These are phyloP conservation scores for Gavia stellata DNA, from an alignment of 2,113 vertebrate genomes.

Conservation along the genomic window DNA sequence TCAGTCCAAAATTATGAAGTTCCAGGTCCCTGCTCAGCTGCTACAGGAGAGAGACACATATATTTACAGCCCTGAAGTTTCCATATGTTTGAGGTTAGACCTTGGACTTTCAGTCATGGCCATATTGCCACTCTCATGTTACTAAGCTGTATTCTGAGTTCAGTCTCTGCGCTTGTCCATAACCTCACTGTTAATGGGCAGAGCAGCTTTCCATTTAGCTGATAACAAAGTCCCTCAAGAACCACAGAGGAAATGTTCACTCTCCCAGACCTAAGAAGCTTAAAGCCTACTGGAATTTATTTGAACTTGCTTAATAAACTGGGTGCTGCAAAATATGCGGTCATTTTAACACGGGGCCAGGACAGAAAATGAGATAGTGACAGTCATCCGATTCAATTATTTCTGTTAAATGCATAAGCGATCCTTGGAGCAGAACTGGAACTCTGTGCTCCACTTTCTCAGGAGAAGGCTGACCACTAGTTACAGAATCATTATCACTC, in stretches of 20 bases:
- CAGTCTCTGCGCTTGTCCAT: neutral
- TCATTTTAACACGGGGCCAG: neutral
- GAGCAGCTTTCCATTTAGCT: neutral
- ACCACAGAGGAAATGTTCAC: neutral
- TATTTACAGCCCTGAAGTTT: neutral
- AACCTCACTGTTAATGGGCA: neutral
- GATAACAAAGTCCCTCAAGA: neutral
- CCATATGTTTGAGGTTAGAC: neutral
- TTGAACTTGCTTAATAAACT: constrained; percentile 24
- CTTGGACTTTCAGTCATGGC: neutral
- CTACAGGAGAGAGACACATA: neutral
- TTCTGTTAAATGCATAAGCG: neutral
- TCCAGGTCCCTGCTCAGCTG: neutral
- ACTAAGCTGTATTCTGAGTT: neutral
- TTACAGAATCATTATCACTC: neutral
- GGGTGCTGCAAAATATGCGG: neutral
- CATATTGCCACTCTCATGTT: neutral
- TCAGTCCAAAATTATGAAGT: neutral
- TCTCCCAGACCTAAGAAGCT: neutral
- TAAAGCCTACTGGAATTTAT: constrained; percentile 14
- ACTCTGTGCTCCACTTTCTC: neutral
- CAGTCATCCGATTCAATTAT: neutral
- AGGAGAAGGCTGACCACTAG: neutral
- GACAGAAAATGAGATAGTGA: neutral
- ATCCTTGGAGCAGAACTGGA: neutral